These are phyloP conservation scores for Platycheirus rosarum DNA, from an alignment of 2,888 invertebrate species.

Conservation along the genomic window DNA sequence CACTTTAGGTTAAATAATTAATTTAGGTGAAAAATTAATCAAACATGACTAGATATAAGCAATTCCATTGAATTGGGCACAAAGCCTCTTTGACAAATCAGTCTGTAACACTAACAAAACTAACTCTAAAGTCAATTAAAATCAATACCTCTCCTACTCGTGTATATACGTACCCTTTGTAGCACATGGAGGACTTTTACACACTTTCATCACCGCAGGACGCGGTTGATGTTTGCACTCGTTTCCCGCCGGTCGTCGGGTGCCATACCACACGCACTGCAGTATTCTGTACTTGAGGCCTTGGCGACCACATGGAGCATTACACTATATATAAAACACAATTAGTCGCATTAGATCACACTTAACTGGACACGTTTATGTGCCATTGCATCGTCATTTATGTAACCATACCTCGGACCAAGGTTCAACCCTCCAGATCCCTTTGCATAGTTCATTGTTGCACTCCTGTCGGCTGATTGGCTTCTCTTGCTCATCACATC, in stretches of 20 bases:
- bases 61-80: background rate
- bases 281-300: slow-evolving; percentile 94
- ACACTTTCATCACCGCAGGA: slow-evolving; percentile 90
- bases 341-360: slow-evolving; percentile 52
- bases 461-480: slow-evolving; percentile 92
- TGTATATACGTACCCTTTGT: slow-evolving; percentile 83
- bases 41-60: too few species aligned
- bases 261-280: slow-evolving; percentile 96
- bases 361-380: background rate
- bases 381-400: background rate
- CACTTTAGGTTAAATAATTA: background rate
- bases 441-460: slow-evolving; percentile 91
- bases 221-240: slow-evolving; percentile 91
- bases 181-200: slow-evolving; percentile 88
- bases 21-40: background rate
- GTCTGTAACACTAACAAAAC: slow-evolving; percentile 12
- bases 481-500: slow-evolving; percentile 88
- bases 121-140: slow-evolving; percentile 14
- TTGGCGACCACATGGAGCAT: slow-evolving; percentile 90
- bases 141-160: slow-evolving; percentile 2
- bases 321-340: slow-evolving; percentile 88
- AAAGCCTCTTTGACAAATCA: slow-evolving; percentile 16
- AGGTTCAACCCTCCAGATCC: slow-evolving; percentile 94
- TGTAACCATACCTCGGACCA: slow-evolving; percentile 97
- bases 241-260: slow-evolving; percentile 91